Evolutionary conservation across 2,113 vertebrate species (phyloP), one percentile per base, ranked within the genome.

Genomic region (Halichoerus grypus): DNA sequence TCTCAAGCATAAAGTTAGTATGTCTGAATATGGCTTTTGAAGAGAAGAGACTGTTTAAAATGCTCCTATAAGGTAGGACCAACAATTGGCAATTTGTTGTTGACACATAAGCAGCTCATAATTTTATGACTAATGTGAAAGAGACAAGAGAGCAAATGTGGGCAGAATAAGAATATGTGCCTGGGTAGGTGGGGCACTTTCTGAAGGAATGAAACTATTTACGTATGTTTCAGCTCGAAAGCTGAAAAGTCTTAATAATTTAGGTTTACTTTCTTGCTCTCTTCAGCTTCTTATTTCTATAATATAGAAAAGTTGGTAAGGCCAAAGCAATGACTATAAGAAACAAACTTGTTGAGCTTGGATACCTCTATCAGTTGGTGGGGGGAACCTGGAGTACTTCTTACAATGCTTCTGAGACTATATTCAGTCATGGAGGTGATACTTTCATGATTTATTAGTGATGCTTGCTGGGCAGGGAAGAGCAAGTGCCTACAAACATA

Each of bases 41-140:
- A 63, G 71, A 74, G 67, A 95, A 94, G 11, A 59, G 14, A 46
- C 15, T 53, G 0, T 83, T 94, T 83, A 51, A 82, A 96, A 67
- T 91, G 72, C 82, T 67, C 39, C n/a, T 67, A 1, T 31, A 31
- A 95, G n/a, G 16, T 53, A 46, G 4, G 22, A 77, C 3, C 65
- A 81, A 86, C 4, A 67, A 80, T 46, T 69, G 88, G n/a, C 46
- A 55, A 76, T 76, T 97, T 91, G 79, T 33, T 65, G 1, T 57
- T 77, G 88, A 93, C 31, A 91, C 13, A n/a, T 81, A 95, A 94
- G 22, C 18, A 42, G 9, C 57, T 95, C 39, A 63, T 88, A 77
- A 71, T 87, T 85, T 91, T 88, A 72, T 86, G 71, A 95, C 22
- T 95, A 88, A 97, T 95, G 11, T 59, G 46, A 74, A n/a, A 96